A percentile compares a stretch with the other conserved stretches of the same genome.
phyloP scores from a whole-genome alignment of 2,113 vertebrate species.

The Scophthalmus maximus region DNA sequence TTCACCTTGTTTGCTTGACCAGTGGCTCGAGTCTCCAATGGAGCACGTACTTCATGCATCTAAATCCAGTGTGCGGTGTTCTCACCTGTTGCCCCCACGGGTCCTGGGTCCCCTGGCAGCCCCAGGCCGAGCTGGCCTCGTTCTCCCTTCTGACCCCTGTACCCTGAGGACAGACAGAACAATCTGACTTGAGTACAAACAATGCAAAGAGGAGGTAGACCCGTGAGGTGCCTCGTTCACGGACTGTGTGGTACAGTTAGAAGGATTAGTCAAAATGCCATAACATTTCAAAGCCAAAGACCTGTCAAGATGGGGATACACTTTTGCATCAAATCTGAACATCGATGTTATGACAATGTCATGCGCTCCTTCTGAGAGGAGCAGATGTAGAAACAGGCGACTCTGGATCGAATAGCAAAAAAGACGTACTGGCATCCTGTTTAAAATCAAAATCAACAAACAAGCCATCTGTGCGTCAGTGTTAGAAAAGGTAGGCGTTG shows the following conservation, averaged over 20 bases:
- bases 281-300: slow-evolving; percentile 22
- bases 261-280: slow-evolving; percentile 62
- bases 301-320: slow-evolving; percentile 29
- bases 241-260: slow-evolving; percentile 46
- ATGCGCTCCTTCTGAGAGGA: slow-evolving; percentile 42
- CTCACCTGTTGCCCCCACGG: slow-evolving; percentile 90
- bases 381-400: slow-evolving; percentile 30
- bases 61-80: not conserved
- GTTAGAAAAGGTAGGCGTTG: slow-evolving; percentile 20
- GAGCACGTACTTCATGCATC: not conserved
- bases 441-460: slow-evolving; percentile 62
- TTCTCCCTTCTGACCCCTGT: slow-evolving; percentile 97
- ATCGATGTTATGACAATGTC: slow-evolving; percentile 12
- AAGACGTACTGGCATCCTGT: slow-evolving; percentile 58
- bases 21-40: not conserved
- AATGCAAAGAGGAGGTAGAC: not conserved
- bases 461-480: slow-evolving; percentile 47
- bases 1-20: not conserved
- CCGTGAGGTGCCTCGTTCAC: not conserved
- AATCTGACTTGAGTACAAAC: slow-evolving; percentile 42
- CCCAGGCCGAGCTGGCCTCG: slow-evolving; percentile 95
- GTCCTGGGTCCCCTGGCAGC: slow-evolving; percentile 89
- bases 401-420: slow-evolving; percentile 63
- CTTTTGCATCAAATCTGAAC: slow-evolving; percentile 25
- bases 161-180: slow-evolving; percentile 86